Conservation (phyloP, 2,797 vertebrate genomes). For the Chanos chanos region DNA sequence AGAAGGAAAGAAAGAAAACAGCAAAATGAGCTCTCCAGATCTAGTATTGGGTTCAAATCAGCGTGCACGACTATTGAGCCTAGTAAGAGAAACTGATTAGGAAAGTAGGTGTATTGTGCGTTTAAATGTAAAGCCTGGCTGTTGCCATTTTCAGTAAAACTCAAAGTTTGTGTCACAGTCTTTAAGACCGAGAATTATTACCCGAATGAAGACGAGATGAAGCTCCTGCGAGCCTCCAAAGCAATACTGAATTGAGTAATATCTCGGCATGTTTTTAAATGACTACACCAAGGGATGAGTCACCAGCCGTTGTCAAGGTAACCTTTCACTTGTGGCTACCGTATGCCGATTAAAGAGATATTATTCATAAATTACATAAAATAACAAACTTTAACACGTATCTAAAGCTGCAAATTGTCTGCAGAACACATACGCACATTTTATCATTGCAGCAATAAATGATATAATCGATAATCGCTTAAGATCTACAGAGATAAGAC, state of each 20-base stretch:
- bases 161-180: background rate
- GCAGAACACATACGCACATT: too few species aligned
- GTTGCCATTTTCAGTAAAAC: background rate
- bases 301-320: slow-evolving; percentile 70
- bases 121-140: too few species aligned
- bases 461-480: background rate
- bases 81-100: too few species aligned
- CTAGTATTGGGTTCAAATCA: too few species aligned
- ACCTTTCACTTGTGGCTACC: slow-evolving; percentile 55
- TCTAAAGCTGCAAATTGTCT: too few species aligned
- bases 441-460: too few species aligned
- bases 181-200: background rate
- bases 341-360: slow-evolving; percentile 18
- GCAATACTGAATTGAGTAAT: slow-evolving; percentile 13
- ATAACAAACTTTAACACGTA: too few species aligned
- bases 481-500: background rate
- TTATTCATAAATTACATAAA: background rate
- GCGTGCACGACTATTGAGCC: too few species aligned
- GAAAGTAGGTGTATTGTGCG: too few species aligned
- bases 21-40: too few species aligned
- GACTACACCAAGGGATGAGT: slow-evolving; percentile 64
- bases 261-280: slow-evolving; percentile 41
- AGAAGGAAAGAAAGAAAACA: slow-evolving; percentile 29
- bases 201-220: background rate
- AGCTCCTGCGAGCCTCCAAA: background rate